Conservation (phyloP, 2,113 vertebrate genomes). For the Elephas maximus region DNA sequence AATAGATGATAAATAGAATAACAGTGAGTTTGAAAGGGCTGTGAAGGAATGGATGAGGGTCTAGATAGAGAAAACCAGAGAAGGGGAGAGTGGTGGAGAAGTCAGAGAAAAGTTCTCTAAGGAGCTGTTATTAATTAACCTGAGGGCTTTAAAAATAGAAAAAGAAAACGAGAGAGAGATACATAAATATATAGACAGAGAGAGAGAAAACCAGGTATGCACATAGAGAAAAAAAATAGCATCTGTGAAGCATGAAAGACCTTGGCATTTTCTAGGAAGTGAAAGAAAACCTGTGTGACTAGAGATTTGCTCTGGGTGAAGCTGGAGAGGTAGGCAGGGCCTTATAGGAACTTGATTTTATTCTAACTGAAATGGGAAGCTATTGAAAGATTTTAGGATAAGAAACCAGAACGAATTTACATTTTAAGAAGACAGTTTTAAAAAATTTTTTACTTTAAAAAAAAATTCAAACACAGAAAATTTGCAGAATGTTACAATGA, state of each 20-base stretch:
- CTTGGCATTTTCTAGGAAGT: neutral
- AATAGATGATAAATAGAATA: neutral
- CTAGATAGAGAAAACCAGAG: neutral
- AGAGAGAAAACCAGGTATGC: neutral
- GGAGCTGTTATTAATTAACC: neutral
- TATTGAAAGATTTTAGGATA: neutral
- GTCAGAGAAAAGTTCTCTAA: neutral
- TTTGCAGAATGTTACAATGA: neutral
- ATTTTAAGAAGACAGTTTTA: neutral
- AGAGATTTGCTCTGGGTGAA: neutral
- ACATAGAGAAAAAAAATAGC: neutral
- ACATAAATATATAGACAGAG: neutral
- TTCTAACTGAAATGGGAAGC: slow-evolving; percentile 31
- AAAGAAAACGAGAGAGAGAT: neutral
- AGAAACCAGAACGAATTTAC: neutral
- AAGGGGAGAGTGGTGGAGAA: neutral
- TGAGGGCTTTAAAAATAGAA: neutral
- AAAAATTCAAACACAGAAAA: neutral
- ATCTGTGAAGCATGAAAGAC: neutral
- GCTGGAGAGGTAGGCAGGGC: neutral
- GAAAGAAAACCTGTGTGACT: neutral
- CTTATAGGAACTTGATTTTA: neutral
- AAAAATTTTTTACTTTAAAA: slow-evolving; percentile 14
- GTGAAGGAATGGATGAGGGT: neutral
- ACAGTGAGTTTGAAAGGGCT: neutral